Evolutionary conservation across 2,797 vertebrate genomes (phyloP), one percentile per base, ranked within the genome.

Genomic region (Neosalanx taihuensis): DNA sequence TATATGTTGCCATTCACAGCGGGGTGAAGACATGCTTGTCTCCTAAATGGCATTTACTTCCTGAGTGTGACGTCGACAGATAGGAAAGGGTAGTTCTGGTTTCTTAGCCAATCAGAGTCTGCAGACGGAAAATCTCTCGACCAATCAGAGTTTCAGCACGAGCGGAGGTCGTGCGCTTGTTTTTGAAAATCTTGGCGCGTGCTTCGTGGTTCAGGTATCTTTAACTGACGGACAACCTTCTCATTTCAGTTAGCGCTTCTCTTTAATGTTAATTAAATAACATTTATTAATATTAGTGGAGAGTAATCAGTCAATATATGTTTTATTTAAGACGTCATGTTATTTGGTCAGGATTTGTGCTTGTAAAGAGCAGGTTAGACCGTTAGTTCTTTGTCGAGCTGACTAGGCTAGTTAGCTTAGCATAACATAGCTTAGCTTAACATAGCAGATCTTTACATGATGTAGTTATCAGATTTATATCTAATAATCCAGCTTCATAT

Each of bases 131-230:
- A 5, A 4, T 5, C 15, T 56, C 15, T 56, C 51, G 3, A 49
- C 90, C 91, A 90, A 92, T 91, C 84, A 17, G 72, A 64, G 18
- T 71, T 69, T 67, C 79, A 4, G 37, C 69, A 82, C 76, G 81
- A 81, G 84, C 78, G 79, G 15, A n/a, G 51, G 51, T 4, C n/a
- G 15, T 67, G 15, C 30, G 79, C 79, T 87, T 79, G 75, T 82
- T 84, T 93, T 94, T 93, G 80, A 94, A 93, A 92, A 87, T 91
- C 83, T 91, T 92, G 86, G 90, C 90, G 90, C 85, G 23, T 89
- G 70, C 1, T 17, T 56, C 4, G 17, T 56, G 15, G 51, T n/a
- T 35, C 4, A 64, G 31, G 13, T 59, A 41, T 5, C 2, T 20
- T 33, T 63, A 4, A 2, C 2, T 29, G 15, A 31, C 12, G 3